These are phyloP conservation scores for Scaptomyza montana DNA, from an alignment of 1,140 invertebrate genomes.

Conservation along the genomic window DNA sequence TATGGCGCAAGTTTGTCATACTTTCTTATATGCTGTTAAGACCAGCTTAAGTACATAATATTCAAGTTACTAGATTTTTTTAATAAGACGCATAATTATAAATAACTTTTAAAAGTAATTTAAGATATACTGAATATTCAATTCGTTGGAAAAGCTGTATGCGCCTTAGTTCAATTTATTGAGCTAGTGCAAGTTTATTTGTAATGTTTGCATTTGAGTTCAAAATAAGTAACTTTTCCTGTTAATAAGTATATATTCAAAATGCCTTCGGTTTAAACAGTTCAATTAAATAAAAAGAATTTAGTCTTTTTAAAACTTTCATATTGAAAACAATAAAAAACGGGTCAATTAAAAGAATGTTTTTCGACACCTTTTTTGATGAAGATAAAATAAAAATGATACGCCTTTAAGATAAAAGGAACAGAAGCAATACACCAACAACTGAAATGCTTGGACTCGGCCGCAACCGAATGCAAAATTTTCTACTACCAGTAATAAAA, in stretches of 20 bases:
- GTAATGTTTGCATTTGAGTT: constrained; percentile 18
- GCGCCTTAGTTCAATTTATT: constrained; percentile 31
- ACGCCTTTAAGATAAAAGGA: neutral
- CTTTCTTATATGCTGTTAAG: neutral
- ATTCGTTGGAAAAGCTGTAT: constrained; percentile 23
- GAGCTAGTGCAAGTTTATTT: constrained; percentile 30
- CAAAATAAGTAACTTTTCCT: neutral
- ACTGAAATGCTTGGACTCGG: too few relatives aligned
- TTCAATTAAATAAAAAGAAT: neutral
- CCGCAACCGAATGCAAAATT: too few relatives aligned
- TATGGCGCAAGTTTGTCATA: neutral
- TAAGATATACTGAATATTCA: neutral
- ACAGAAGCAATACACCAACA: neutral
- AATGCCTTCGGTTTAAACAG: too few relatives aligned
- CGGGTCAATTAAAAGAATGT: too few relatives aligned
- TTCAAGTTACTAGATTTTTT: neutral
- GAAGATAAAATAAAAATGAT: too few relatives aligned
- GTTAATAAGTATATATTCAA: neutral
- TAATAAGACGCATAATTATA: neutral
- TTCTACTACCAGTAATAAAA: too few relatives aligned
- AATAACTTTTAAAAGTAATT: neutral
- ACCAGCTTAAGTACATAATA: neutral
- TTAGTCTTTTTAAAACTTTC: too few relatives aligned
- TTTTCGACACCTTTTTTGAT: too few relatives aligned
- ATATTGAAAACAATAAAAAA: too few relatives aligned